Evolutionary conservation across 2,113 vertebrate species (phyloP).

Genomic region (Stigmatopora argus): DNA sequence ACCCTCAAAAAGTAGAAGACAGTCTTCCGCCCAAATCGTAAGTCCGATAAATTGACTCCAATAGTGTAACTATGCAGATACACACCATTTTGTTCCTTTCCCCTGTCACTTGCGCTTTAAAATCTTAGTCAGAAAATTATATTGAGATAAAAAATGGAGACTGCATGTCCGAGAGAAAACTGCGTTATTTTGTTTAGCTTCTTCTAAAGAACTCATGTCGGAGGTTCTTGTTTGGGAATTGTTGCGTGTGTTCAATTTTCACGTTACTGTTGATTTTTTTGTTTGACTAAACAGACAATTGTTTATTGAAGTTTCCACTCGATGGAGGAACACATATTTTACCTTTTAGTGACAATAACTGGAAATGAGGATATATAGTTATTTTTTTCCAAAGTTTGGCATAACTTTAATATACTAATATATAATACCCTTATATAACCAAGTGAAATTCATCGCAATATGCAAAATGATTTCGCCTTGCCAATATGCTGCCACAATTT

Average conservation of each 20-base stretch:
- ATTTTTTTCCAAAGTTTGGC: no score
- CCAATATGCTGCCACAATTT: not conserved
- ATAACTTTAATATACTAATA: no score
- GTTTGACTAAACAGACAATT: constrained; percentile 18
- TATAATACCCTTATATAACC: no score
- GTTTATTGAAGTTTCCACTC: constrained; percentile 26
- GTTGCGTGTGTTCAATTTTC: constrained; percentile 15
- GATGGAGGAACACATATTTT: constrained; percentile 17
- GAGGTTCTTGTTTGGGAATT: constrained; percentile 53
- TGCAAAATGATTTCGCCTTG: not conserved
- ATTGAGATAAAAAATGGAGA: not conserved
- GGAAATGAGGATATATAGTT: no score
- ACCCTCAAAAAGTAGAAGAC: not conserved
- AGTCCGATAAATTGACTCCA: no score
- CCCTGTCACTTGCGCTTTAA: not conserved
- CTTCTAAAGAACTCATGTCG: constrained; percentile 50
- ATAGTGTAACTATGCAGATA: not conserved
- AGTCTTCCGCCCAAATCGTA: not conserved
- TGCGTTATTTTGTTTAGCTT: constrained; percentile 27
- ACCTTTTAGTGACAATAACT: not conserved
- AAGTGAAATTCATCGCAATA: not conserved
- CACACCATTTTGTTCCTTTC: not conserved
- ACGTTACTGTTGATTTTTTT: constrained; percentile 25
- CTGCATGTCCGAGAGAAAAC: constrained; percentile 22
- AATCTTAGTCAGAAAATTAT: not conserved